These are phyloP conservation scores for Sebastes nivosus DNA, from an alignment of 2,797 vertebrate genomes.

Conservation along the genomic window DNA sequence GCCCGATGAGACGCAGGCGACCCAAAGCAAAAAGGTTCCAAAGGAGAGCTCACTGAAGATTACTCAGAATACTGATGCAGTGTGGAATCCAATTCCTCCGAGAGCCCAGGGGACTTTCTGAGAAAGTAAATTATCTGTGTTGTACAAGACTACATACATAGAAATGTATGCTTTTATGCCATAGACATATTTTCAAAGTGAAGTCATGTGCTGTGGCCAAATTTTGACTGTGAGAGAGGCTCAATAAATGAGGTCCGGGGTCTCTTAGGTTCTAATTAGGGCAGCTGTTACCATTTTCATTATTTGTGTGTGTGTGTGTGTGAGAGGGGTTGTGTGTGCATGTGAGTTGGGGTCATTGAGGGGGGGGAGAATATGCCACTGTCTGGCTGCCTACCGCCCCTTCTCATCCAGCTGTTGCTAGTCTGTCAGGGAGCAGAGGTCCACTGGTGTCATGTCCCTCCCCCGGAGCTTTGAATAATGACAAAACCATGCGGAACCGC, in stretches of 20 bases:
- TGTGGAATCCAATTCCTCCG: conserved; percentile 79
- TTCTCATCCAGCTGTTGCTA: conserved; percentile 83
- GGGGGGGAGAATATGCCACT: conserved; percentile 44
- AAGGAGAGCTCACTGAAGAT: conserved; percentile 81
- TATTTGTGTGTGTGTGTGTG: conserved; percentile 25
- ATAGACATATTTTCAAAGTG: conserved; percentile 45
- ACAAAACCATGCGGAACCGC: conserved; percentile 66
- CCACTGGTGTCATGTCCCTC: conserved; percentile 66
- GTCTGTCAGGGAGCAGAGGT: conserved; percentile 78
- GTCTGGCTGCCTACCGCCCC: conserved; percentile 55
- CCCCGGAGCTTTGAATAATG: conserved; percentile 64
- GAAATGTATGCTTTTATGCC: conserved; percentile 58
- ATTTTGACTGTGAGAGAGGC: conserved; percentile 46
- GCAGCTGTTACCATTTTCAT: conserved; percentile 73
- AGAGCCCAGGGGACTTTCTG: conserved; percentile 74
- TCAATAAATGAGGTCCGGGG: conserved; percentile 68
- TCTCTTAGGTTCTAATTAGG: conserved; percentile 80
- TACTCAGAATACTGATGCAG: conserved; percentile 84
- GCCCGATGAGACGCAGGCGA: conserved; percentile 77
- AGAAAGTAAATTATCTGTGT: conserved; percentile 79
- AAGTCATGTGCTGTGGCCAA: conserved; percentile 31
- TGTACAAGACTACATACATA: conserved; percentile 67
- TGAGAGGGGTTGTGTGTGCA: conserved; percentile 14
- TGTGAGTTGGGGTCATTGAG: not conserved
- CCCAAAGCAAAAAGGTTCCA: conserved; percentile 83